phyloP scores from a whole-genome alignment of 2,113 vertebrate genomes.

The Centrocercus urophasianus region DNA sequence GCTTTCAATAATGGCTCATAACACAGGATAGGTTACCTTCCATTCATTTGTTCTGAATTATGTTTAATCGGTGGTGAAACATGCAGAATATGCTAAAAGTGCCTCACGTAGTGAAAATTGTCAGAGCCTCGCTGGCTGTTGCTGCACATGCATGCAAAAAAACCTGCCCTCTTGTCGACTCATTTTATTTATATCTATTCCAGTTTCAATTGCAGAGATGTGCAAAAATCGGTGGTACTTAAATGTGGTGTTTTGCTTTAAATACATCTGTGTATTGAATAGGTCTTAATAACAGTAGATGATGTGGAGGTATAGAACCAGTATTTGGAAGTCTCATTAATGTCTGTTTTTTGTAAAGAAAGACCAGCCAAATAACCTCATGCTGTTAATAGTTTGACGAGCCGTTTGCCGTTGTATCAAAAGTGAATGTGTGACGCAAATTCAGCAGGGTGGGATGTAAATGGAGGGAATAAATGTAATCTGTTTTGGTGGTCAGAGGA shows the following conservation, averaged over 20 bases:
- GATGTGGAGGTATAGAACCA: not conserved
- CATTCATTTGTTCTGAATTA: not conserved
- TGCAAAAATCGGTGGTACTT: not conserved
- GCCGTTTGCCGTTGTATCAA: rapidly evolving
- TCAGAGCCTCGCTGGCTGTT: not conserved
- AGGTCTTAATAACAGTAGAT: not conserved
- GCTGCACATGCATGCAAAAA: not conserved
- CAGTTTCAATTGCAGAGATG: not conserved
- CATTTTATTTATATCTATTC: not conserved
- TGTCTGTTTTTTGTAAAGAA: not conserved
- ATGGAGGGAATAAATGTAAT: not conserved
- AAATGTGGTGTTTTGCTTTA: not conserved
- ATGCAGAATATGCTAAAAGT: not conserved
- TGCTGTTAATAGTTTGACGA: not conserved
- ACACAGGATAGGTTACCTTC: not conserved
- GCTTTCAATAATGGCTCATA: not conserved
- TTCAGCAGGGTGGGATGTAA: not conserved
- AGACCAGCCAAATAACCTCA: not conserved
- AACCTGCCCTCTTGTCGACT: not conserved
- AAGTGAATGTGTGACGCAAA: not conserved
- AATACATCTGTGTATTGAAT: not conserved
- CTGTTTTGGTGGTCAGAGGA: not conserved
- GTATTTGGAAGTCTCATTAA: not conserved
- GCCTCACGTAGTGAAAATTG: not conserved
- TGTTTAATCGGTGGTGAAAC: not conserved